A percentile compares a stretch with the other conserved stretches of the same genome.
These are phyloP conservation scores for Cryptomyrus ogoouensis DNA, from an alignment of 2,113 vertebrate genomes.

Conservation along the genomic window DNA sequence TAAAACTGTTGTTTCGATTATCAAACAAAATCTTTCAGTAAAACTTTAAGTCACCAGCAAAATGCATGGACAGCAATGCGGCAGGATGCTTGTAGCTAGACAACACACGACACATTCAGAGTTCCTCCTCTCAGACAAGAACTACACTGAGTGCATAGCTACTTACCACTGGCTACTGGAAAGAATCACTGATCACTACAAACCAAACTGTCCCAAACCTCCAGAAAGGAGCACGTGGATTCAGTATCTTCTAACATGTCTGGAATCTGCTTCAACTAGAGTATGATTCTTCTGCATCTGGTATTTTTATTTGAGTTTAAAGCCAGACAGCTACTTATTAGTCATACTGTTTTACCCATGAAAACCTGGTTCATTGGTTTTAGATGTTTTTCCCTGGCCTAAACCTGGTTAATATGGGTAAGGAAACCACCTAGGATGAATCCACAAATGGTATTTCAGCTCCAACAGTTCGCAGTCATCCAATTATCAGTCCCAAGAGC, in stretches of 20 bases:
- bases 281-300: neutral
- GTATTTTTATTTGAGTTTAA: neutral
- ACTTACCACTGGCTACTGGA: neutral
- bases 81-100: neutral
- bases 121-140: neutral
- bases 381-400: neutral
- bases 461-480: slow-evolving; percentile 4
- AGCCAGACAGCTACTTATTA: neutral
- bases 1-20: neutral
- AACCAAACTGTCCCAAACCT: neutral
- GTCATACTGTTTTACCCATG: neutral
- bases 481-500: neutral
- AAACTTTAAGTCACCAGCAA: neutral
- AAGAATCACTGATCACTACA: neutral
- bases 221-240: neutral
- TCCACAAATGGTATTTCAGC: slow-evolving; percentile 9
- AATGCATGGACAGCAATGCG: neutral
- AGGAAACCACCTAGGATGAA: neutral
- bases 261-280: neutral
- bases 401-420: neutral
- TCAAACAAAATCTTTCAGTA: neutral
- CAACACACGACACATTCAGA: neutral
- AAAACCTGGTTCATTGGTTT: neutral
- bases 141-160: neutral
- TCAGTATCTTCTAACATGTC: neutral